Evolutionary conservation across 2,888 invertebrate species (phyloP), one percentile per base, ranked within the genome.

Genomic region (Trichogramma evanescens): DNA sequence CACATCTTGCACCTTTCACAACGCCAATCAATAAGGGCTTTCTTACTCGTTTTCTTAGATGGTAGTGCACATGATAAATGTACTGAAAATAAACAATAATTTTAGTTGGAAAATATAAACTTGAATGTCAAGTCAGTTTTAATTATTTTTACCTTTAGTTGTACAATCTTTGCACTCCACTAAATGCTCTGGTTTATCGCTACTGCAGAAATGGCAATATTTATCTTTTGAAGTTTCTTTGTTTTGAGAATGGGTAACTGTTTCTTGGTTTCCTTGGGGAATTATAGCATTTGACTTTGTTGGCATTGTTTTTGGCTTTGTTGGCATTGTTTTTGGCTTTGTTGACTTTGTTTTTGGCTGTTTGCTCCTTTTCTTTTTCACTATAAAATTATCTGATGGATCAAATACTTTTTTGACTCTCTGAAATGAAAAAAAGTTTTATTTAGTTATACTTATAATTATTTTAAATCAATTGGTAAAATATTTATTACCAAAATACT

Each of bases 1-100:
- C 95, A 95, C 8, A 87, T 89, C 78, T 93, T 94, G 72, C 95
- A 95, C 72, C 91, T 89, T 56, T 90, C 89, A 74, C 95, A 95
- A 70, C 92, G 93, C 91, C 92, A 95, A 42, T 86, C 85, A 66
- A 84, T 85, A 66, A 86, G 86, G 66, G 85, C 82, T 72, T 86
- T 84, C 51, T 85, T 75, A 74, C 86, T 82, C 68, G 86, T 84
- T 67, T 87, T 85, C 8, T 86, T 86, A 0, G 74, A 69, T 53
- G 84, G 82, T 69, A 86, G 86, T 50, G 89, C 81, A 70, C 89
- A 89, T 64, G 82, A 84, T 13, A 84, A 81, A 75, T 89, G 89
- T 53, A 87, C 89, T 84, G 66, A 44, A 79, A 78, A 56, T 62
- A 55, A 13, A 42, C 58, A 50, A 10, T 39, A 54, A 49, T 38